Base-by-base conservation (phyloP, 2,888 invertebrate genomes). In the Pteria penguin region DNA sequence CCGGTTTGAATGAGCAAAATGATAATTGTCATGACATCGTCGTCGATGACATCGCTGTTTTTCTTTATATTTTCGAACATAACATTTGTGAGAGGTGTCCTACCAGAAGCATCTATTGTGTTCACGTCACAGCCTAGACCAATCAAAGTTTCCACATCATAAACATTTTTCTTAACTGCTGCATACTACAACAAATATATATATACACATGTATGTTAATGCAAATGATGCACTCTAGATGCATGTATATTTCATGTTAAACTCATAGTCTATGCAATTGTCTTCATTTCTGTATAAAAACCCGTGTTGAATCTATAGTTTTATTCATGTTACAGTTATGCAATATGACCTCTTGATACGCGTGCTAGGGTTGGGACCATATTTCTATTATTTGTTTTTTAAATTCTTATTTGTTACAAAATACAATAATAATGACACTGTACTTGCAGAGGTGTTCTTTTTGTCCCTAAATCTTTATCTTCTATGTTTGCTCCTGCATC, bases 371-470 rank as follows among this genome's bases (percentile, higher is more conserved):
- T n/a, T n/a, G n/a, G n/a, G n/a, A n/a, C n/a, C n/a, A n/a, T n/a
- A n/a, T n/a, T n/a, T n/a, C n/a, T n/a, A n/a, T n/a, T n/a, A n/a
- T n/a, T n/a, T n/a, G n/a, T n/a, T n/a, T n/a, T n/a, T n/a, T n/a
- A n/a, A n/a, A n/a, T n/a, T n/a, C n/a, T n/a, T n/a, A n/a, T n/a
- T n/a, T n/a, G n/a, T n/a, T n/a, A n/a, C n/a, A n/a, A n/a, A n/a
- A n/a, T n/a, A n/a, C n/a, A n/a, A n/a, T n/a, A n/a, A n/a, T n/a
- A n/a, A n/a, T n/a, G n/a, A n/a, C n/a, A n/a, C n/a, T 45, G 18
- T 72, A 88, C 89, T 80, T 90, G 89, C 32, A 90, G 70, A 4
- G 88, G 86, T 11, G 87, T 86, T 32, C 86, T 73, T 65, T 79
- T 82, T 22, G 84, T 80, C n/a, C 84, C 78, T 63, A 82, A 81